Conservation (phyloP, 2,113 vertebrate species). For the Ptychochromis oligacanthus region DNA sequence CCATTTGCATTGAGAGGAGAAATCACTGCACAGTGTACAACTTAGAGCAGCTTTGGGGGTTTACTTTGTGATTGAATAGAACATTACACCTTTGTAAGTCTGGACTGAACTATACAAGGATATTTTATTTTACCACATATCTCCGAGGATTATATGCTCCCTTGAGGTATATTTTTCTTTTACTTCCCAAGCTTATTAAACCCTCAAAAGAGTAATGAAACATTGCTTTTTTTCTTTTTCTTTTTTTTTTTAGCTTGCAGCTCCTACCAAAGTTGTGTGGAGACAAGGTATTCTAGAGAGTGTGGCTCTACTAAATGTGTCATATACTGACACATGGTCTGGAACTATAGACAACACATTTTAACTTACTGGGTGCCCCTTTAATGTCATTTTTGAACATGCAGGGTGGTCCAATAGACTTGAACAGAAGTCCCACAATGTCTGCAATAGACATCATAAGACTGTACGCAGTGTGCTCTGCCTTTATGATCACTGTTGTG, state of each 20-base stretch:
- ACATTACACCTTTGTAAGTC: background rate
- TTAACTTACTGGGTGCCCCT: background rate
- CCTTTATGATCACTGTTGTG: background rate
- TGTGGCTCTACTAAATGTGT: background rate
- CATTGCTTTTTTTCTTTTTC: no score
- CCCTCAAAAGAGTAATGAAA: conserved; percentile 8
- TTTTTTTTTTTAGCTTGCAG: background rate
- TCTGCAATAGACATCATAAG: background rate
- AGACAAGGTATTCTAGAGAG: background rate
- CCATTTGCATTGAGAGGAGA: conserved; percentile 63
- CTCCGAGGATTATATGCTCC: background rate
- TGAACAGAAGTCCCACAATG: background rate
- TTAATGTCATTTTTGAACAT: background rate
- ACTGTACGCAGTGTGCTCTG: background rate
- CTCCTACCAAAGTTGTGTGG: background rate
- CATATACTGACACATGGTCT: background rate
- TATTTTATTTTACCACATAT: background rate
- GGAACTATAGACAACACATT: background rate
- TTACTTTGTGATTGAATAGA: conserved; percentile 13
- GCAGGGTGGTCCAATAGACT: background rate
- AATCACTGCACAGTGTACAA: conserved; percentile 13
- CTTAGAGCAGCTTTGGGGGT: conserved; percentile 25
- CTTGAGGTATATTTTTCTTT: conserved; percentile 16
- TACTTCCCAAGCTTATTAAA: conserved; percentile 9
- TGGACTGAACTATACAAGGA: background rate